Evolutionary conservation across 2,113 vertebrate species (phyloP).

Genomic region (Nesoenas mayeri): DNA sequence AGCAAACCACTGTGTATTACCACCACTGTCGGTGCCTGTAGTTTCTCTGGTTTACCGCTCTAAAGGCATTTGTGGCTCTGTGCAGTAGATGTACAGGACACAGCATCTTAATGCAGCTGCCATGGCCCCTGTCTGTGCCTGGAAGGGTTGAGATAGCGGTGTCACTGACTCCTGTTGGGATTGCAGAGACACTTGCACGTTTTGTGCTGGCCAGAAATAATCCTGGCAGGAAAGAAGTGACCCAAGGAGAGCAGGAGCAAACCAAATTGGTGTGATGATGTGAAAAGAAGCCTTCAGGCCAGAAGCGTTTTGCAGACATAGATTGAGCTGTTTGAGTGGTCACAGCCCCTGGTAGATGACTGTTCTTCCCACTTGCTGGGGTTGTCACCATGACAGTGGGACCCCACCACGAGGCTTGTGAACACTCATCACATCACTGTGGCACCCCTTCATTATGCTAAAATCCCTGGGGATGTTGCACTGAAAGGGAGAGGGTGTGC

Average conservation of each 20-base stretch:
- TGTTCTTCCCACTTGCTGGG: background rate
- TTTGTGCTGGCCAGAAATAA: background rate
- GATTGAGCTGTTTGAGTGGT: background rate
- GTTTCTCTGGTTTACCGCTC: background rate
- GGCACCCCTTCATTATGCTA: background rate
- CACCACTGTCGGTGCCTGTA: accelerated
- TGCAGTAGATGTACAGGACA: background rate
- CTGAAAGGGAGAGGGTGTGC: background rate
- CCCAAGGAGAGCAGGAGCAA: background rate
- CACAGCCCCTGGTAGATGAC: background rate
- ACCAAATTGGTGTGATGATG: background rate
- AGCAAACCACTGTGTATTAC: background rate
- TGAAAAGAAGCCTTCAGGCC: background rate
- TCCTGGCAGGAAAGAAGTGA: background rate
- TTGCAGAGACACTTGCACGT: background rate
- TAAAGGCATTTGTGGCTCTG: background rate
- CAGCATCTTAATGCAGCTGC: background rate
- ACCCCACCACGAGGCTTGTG: accelerated
- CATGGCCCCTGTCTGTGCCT: background rate
- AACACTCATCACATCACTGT: too few relatives aligned
- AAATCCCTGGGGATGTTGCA: accelerated
- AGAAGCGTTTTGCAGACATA: background rate
- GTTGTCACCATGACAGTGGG: background rate
- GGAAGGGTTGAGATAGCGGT: background rate
- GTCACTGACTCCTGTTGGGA: background rate